phyloP scores from a whole-genome alignment of 2,888 invertebrate genomes.

The Xylophagus ater region DNA sequence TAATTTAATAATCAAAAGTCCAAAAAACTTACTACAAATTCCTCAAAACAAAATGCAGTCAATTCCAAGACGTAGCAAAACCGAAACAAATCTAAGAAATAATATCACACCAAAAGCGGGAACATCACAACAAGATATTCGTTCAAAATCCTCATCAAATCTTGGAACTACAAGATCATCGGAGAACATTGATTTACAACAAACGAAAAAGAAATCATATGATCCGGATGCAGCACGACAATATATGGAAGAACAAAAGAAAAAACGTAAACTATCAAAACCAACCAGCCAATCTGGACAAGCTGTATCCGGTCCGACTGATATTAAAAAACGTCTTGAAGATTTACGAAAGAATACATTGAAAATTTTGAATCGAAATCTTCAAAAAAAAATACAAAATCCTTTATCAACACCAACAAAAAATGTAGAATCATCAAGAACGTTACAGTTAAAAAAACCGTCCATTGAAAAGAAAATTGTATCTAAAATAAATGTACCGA shows the following conservation, averaged over 20 bases:
- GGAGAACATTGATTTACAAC: too few relatives aligned
- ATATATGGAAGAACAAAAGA: slow-evolving; percentile 46
- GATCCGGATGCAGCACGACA: slow-evolving; percentile 43
- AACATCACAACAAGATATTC: slow-evolving; percentile 8
- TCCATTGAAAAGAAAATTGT: too few relatives aligned
- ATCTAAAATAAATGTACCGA: too few relatives aligned
- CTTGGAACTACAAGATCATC: slow-evolving; percentile 9
- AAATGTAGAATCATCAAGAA: too few relatives aligned
- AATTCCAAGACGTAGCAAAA: slow-evolving; percentile 11
- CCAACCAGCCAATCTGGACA: neutral
- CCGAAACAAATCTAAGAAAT: slow-evolving; percentile 11
- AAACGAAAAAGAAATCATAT: slow-evolving; percentile 36
- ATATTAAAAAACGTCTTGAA: slow-evolving; percentile 40
- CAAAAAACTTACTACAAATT: too few relatives aligned
- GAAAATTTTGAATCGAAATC: slow-evolving; percentile 39
- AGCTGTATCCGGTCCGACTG: slow-evolving; percentile 34
- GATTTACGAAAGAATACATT: slow-evolving; percentile 39
- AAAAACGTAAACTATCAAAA: slow-evolving; percentile 33
- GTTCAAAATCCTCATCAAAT: slow-evolving; percentile 20
- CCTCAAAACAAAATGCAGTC: too few relatives aligned
- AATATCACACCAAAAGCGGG: slow-evolving; percentile 8
- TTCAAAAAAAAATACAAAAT: too few relatives aligned
- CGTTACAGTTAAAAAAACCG: too few relatives aligned
- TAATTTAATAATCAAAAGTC: too few relatives aligned
- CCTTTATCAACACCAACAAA: too few relatives aligned